Base-by-base conservation (phyloP, 2,888 invertebrate species). In the Patella pellucida region DNA sequence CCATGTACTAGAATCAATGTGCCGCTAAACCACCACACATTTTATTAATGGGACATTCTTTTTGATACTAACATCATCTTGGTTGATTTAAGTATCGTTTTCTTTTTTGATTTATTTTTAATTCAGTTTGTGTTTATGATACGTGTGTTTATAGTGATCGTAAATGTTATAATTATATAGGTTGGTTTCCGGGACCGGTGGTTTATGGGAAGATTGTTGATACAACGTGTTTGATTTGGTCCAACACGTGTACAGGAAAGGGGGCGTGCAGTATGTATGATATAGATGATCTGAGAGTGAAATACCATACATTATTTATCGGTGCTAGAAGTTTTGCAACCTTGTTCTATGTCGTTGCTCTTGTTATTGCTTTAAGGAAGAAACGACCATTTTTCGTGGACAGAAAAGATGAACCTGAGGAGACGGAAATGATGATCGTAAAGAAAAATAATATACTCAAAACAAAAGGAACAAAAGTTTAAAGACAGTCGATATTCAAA, bases 151-250 rank as follows among this genome's bases (percentile, higher is more conserved):
- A 41, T 41, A 5, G 31, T 41, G 31, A 41, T 41, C 41, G 9
- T 41, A 41, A 41, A 41, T 41, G 41, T 41, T 41, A 7, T 41
- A 41, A 41, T 41, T 69, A 71, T 71, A 16, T 27, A 77, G 77
- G 77, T 2, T 77, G 71, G 68, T 71, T 77, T 19, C 77, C 75
- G 7, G 77, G 75, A 16, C 75, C 77, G 0, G 52, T 75, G 16
- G 50, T 50, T 4, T 75, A 71, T 54, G 77, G 77, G 12, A 50
- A 14, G 41, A 27, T 77, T 1, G 68, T 77, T 19, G 77, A 77
- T 51, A 72, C 69, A 4, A 69, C 71, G 11, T 77, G 77, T n/a
- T 14, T 27, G 9, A 69, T 31, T 15, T 77, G 77, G 77, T 52
- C 52, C 2, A 27, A 54, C 7, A 23, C 71, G 52, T 69, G 75